Evolutionary conservation across 1,140 invertebrate species (phyloP), one percentile per base, ranked within the genome.

Genomic region (Cydia strobilella): DNA sequence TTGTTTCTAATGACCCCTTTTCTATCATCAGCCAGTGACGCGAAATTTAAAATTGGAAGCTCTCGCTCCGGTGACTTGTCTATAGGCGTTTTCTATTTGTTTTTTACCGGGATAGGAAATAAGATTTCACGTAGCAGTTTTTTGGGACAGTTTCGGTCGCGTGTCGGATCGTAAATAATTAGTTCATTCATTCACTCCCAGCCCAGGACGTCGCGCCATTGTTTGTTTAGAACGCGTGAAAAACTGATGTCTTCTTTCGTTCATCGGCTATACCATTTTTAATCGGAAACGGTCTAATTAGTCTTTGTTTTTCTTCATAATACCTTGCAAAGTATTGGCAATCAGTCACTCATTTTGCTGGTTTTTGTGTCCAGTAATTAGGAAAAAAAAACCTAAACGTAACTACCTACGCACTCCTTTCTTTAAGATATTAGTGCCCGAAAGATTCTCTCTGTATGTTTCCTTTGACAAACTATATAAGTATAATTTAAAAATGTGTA

Each of bases 131-230:
- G 86, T 88, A 79, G 83, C 80, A 82, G 79, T 88, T 88, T 88
- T 90, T 90, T 87, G 73, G 77, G 74, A 76, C 77, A 82, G 73
- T 80, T 72, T 73, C 79, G 77, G 80, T 86, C 81, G 86, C 89
- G 88, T 91, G 86, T 83, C 89, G 82, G 81, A 91, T 90, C 82
- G 87, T 88, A 88, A 89, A 91, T 91, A 91, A 91, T 90, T 91
- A 90, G 84, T 79, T 84, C 86, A 86, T 86, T 91, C 82, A 85
- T 78, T 76, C 86, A 84, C 82, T 83, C 80, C 84, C 83, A 83
- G 82, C 80, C 84, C 83, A 83, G 82, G 82, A 78, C 79, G 66
- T 66, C 23, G 75, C 74, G 75, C 82, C 75, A 88, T 89, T 89
- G 89, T 90, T 90, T 90, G 83, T 84, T 90, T 85, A 78, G 76